Base-by-base conservation (phyloP, 2,888 invertebrate species). In the Clusia tigrina region DNA sequence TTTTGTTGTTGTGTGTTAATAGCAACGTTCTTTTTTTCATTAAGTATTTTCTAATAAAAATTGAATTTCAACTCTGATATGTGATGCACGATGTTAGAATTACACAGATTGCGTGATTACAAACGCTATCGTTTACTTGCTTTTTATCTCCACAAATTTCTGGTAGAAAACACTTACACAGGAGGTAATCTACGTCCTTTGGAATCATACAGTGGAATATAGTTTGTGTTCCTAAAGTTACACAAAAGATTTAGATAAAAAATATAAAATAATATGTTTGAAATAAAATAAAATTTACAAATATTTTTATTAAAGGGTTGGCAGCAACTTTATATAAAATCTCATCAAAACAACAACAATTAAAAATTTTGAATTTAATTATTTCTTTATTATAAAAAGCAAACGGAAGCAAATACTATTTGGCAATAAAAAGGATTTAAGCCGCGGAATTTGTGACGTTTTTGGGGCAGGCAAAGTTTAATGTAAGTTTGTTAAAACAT, bases 141-240 rank as follows among this genome's bases (percentile, higher is more conserved):
- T 32, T 32, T 32, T 32, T 12, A 32, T 32, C 5, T 12, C 6
- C 15, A 42, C 10, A 15, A n/a, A 42, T n/a, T 20, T 18, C 20
- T 69, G 69, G 67, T 57, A 32, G 25, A 66, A 67, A 72, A 75
- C 76, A 84, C 84, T 84, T 84, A 84, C 84, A 76, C 77, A 74
- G 68, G 67, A 68, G 78, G 78, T 73, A 81, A 76, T 76, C 77
- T 81, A 78, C 76, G 79, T 71, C 84, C 84, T 76, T 81, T 81
- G 74, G 81, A 80, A 82, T 84, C 84, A 80, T 81, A 84, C 71
- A 81, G 77, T 78, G 83, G 83, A 77, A 79, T 78, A 80, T 83
- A 83, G 71, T 74, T 70, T 78, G 79, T 78, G 78, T 70, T 73
- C 82, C 84, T 83, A 81, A 48, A 48, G 52, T 32, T 51, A 3